Conservation (phyloP, 35 echinoderm and acorn worm genomes). For the Holothuria glaberrima region DNA sequence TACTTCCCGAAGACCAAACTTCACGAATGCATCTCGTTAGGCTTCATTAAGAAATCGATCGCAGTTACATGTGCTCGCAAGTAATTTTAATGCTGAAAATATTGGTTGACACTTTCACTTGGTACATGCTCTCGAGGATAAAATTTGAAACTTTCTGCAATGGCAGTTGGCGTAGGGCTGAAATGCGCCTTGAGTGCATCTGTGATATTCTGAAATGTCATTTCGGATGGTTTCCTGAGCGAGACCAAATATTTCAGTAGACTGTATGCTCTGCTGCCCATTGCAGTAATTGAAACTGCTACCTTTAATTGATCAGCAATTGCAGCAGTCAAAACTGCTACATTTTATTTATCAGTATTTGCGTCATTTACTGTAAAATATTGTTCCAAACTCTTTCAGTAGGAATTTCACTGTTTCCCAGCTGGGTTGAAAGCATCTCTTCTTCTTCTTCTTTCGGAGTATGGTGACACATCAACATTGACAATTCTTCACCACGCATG, state of each 20-base stretch:
- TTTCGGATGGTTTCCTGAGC: neutral
- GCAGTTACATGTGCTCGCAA: neutral
- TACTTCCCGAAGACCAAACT: slow-evolving; percentile 1
- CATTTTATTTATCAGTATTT: neutral
- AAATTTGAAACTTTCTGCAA: slow-evolving; percentile 16
- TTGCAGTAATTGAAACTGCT: neutral
- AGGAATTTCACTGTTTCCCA: neutral
- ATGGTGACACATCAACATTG: too few species aligned
- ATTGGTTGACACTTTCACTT: neutral
- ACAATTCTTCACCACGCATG: too few species aligned
- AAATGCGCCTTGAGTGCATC: neutral
- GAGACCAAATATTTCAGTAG: neutral
- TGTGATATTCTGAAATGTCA: neutral
- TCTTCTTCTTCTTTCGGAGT: too few species aligned
- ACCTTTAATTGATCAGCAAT: too few species aligned
- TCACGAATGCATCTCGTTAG: slow-evolving; percentile 1
- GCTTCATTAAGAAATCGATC: neutral
- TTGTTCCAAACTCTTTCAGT: slow-evolving; percentile 20
- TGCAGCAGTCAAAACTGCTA: too few species aligned
- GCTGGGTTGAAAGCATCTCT: neutral
- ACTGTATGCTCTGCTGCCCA: neutral
- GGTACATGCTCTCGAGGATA: neutral
- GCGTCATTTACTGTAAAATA: slow-evolving; percentile 27
- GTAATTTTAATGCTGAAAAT: neutral
- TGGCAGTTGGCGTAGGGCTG: neutral